phyloP scores from a whole-genome alignment of 2,888 invertebrate genomes.

The Pheosia gnoma region DNA sequence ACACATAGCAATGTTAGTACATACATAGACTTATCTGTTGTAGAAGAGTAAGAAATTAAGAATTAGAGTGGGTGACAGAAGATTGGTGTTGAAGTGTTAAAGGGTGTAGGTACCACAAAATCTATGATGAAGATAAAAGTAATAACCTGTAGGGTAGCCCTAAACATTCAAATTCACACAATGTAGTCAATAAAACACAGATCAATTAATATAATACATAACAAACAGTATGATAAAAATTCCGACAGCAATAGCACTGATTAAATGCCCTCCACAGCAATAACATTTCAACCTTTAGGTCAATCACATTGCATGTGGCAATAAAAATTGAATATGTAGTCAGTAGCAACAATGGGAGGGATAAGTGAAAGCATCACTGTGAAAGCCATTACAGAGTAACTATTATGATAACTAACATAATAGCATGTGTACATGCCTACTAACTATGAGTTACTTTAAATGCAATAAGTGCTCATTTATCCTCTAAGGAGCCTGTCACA shows the following conservation, averaged over 20 bases:
- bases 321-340: not conserved
- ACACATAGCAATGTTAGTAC: too few species aligned
- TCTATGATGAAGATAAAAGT: too few species aligned
- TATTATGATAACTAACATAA: constrained; percentile 32
- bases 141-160: too few species aligned
- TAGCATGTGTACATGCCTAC: constrained; percentile 1
- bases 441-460: not conserved
- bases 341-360: constrained; percentile 10
- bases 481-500: constrained; percentile 10
- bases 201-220: not conserved
- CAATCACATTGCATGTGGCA: not conserved
- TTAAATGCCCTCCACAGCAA: not conserved
- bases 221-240: not conserved
- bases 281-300: not conserved
- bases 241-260: constrained; percentile 1
- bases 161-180: not conserved
- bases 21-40: too few species aligned
- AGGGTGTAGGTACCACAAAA: too few species aligned
- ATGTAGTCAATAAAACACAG: not conserved
- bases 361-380: constrained; percentile 27
- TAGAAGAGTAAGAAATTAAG: too few species aligned
- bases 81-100: too few species aligned
- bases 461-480: not conserved
- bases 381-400: constrained; percentile 26
- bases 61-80: too few species aligned